Evolutionary conservation across 2,113 vertebrate genomes (phyloP), one percentile per base, ranked within the genome.

Genomic region (Notarius quadriscutis): DNA sequence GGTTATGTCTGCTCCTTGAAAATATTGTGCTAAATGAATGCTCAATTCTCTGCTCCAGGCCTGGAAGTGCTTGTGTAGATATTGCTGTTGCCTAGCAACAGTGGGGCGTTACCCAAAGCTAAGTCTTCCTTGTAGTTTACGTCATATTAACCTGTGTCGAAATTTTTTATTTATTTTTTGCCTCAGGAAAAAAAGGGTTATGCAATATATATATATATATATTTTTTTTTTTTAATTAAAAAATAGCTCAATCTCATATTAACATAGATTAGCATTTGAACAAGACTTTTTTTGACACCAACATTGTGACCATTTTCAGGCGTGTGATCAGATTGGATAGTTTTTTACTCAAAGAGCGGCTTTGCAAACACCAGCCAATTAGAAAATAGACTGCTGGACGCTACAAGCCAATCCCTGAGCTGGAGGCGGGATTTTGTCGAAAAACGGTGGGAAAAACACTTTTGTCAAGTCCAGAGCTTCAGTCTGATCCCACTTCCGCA

Each of bases 71-170:
- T 25, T 57, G 50, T 15, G 51, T 41, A 34, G 87, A 87, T 90
- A 87, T 88, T 82, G 62, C 14, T 63, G 95, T 95, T 93, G 94
- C 95, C 71, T 89, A 87, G 95, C 91, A 94, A 95, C 95, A 85
- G 71, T 78, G n/a, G 57, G 63, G 55, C 57, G 89, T 91, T 79
- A 22, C 81, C 72, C 50, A 82, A 30, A 27, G 14, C 41, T 7
- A 11, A 20, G 41, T 58, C 30, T 62, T 82, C 51, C 51, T 85
- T 20, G 22, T 51, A 63, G 20, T 9, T 84, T 20, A 18, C 41
- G 22, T 85, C 27, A 63, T 65, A 50, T 30, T 30, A 20, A 63
- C 7, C 12, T 79, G 12, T 41, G 12, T 18, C 20, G 6, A 74
- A 74, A n/a, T 34, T 30, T 30, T 30, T 30, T 34, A 75, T 57